These are phyloP conservation scores for Leiothrix lutea DNA, from an alignment of 2,113 vertebrate genomes.

Conservation along the genomic window DNA sequence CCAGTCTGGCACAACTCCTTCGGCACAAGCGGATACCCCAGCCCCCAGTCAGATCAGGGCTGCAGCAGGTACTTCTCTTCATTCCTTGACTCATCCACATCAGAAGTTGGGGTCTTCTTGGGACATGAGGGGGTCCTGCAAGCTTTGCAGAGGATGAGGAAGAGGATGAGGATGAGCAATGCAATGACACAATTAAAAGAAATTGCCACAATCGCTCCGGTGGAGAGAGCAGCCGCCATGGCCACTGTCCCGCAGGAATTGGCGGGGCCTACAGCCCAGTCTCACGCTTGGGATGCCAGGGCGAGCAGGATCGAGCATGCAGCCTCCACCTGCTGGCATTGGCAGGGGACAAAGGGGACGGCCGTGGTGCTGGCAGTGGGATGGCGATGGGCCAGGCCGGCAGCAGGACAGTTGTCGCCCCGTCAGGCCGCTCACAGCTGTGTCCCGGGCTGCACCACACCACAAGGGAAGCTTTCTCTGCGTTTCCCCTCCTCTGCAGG, in stretches of 20 bases:
- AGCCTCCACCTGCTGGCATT: slow-evolving; percentile 1
- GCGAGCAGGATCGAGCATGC: rapidly evolving
- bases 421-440: rapidly evolving
- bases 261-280: rapidly evolving
- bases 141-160: slow-evolving; percentile 80
- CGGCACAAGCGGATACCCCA: rapidly evolving
- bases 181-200: slow-evolving; percentile 78
- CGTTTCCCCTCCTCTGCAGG: background rate
- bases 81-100: slow-evolving; percentile 67
- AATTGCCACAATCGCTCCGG: slow-evolving; percentile 77
- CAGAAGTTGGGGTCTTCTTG: slow-evolving; percentile 57
- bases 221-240: slow-evolving; percentile 79
- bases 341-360: background rate
- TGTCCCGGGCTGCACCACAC: background rate
- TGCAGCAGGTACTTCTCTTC: slow-evolving; percentile 81
- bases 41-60: slow-evolving; percentile 53
- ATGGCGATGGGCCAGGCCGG: background rate
- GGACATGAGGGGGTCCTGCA: slow-evolving; percentile 80
- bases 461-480: background rate
- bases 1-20: background rate
- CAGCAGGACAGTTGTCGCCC: background rate
- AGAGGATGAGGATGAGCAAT: slow-evolving; percentile 75
- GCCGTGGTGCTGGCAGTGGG: background rate
- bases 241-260: background rate
- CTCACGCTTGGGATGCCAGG: background rate